Base-by-base conservation (phyloP, 1,140 invertebrate species). In the Calliopsis andreniformis region DNA sequence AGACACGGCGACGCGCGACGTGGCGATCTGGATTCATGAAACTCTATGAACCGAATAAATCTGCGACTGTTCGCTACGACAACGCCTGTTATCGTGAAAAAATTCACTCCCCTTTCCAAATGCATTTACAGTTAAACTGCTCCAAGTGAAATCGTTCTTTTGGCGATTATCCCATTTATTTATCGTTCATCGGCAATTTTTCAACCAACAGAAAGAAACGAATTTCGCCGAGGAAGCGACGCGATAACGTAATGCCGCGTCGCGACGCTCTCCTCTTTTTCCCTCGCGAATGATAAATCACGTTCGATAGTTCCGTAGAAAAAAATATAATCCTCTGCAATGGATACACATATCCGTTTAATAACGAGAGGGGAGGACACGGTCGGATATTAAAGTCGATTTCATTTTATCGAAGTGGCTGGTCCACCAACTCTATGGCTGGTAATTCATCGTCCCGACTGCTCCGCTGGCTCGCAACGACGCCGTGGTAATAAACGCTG, bases 321-420 rank as follows among this genome's bases (percentile, higher is more conserved):
- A 32, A 45, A 77, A 77, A 51, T 70, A 64, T 28, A 20, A 28
- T n/a, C 39, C 32, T 18, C 7, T 7, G 28, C 16, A 25, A 71
- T 20, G 49, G 5, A 64, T 70, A 39, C 35, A 10, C 10, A 55
- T 68, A 56, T 35, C 43, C 42, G 14, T 16, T 66, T 71, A 77
- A 71, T 64, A 64, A 51, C 67, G 30, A 67, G 43, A n/a, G 16
- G 32, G 35, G 16, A 16, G 58, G 47, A 43, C 53, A 69, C 42
- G 25, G 47, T 32, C 47, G 42, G 69, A 53, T 61, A 64, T 72
- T 78, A 78, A 77, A 49, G 30, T 71, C 39, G 28, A 25, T 62
- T 78, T 14, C 18, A 56, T 58, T 63, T 25, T 62, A 56, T 47
- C 30, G 64, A 67, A 63, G 32, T 56, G 58, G 51, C 42, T 18